Conservation (phyloP, 2,888 invertebrate species). For the Napeogenes inachia region DNA sequence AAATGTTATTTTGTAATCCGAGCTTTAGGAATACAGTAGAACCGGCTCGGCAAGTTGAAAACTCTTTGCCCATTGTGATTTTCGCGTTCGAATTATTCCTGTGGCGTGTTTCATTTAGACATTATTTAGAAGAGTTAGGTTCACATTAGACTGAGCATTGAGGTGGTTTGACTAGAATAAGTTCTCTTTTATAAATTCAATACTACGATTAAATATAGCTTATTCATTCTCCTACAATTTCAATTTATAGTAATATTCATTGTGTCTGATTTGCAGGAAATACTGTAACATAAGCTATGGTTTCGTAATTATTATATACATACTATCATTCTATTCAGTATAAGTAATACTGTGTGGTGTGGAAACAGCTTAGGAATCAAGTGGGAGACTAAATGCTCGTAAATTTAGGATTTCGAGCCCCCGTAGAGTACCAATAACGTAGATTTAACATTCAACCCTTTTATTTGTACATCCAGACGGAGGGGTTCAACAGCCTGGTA, state of each 20-base stretch:
- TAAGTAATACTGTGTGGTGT: slow-evolving; percentile 6
- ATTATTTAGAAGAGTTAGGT: slow-evolving; percentile 50
- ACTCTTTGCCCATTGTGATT: slow-evolving; percentile 58
- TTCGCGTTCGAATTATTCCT: slow-evolving; percentile 63
- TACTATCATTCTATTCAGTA: too few relatives aligned
- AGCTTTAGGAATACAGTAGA: slow-evolving; percentile 47
- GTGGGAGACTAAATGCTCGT: slow-evolving; percentile 57
- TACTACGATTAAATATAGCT: too few relatives aligned
- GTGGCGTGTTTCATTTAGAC: slow-evolving; percentile 55
- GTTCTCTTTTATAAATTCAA: too few relatives aligned
- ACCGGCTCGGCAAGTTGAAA: slow-evolving; percentile 42
- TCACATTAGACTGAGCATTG: slow-evolving; percentile 9
- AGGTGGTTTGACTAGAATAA: background rate
- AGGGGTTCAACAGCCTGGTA: slow-evolving; percentile 36
- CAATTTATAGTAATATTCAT: too few relatives aligned
- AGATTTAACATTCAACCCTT: slow-evolving; percentile 49
- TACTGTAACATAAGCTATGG: too few relatives aligned
- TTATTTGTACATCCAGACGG: slow-evolving; percentile 54
- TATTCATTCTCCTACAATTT: too few relatives aligned
- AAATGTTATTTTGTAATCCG: slow-evolving; percentile 52
- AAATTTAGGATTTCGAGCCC: slow-evolving; percentile 58
- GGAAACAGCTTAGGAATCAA: slow-evolving; percentile 50
- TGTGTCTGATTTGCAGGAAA: too few relatives aligned
- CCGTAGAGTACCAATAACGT: slow-evolving; percentile 40
- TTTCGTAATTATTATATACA: too few relatives aligned